Base-by-base conservation (phyloP, 2,797 vertebrate species). In the Channallabes apus region DNA sequence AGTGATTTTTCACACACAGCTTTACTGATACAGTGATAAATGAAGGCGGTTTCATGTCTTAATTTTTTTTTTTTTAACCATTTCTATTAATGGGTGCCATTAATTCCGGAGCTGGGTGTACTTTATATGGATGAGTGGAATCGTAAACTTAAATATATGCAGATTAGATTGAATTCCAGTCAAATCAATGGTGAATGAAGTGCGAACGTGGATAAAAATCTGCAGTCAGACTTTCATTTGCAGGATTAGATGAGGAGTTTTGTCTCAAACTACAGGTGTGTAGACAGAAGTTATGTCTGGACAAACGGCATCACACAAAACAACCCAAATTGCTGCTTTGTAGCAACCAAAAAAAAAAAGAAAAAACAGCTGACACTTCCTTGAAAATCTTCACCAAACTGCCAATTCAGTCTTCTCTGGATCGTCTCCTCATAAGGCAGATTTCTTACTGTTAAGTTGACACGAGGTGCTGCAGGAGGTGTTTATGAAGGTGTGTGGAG, bases 401-500 rank as follows among this genome's bases (percentile, higher is more conserved):
- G 8, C 46, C 46, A 46, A 11, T 46, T 46, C 46, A 46, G 46
- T 46, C 8, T 46, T 46, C 46, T 73, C 67, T 86, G 56, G 11
- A 17, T 65, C 24, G 17, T 54, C 14, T 7, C 5, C 27, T 56
- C 12, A 14, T 82, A 61, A 35, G 22, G 5, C 1, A 3, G 75
- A 54, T 78, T 54, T 85, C 72, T 75, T 86, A 69, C 80, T 82
- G 79, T 67, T 32, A 22, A 62, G 27, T 20, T 46, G 59, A 56
- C 46, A 2, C 27, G 15, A 58, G 85, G 73, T 29, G 56, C 64
- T 24, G 7, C 12, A 18, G 27, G 35, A 84, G 65, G 84, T 76
- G 75, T 80, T 79, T 84, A 24, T 71, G 71, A 61, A 80, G 71
- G 80, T 64, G 61, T 51, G 85, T 15, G 35, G 72, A 4, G 71